These are phyloP conservation scores for Eueremaeus valkanovi DNA, from an alignment of 2,888 invertebrate genomes.

Conservation along the genomic window DNA sequence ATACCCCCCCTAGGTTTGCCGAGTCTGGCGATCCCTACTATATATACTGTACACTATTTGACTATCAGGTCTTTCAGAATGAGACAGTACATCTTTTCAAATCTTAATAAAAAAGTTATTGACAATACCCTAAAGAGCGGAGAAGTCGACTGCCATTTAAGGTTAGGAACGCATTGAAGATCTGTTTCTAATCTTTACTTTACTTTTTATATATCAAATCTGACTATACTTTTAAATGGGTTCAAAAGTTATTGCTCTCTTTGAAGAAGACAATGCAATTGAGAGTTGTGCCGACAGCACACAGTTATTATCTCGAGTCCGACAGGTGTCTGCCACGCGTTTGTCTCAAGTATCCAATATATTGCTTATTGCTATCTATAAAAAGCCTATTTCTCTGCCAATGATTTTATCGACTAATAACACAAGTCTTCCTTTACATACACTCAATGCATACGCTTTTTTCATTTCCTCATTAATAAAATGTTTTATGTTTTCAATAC, in stretches of 20 bases:
- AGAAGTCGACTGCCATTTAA: too few species aligned
- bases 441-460: background rate
- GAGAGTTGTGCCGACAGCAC: background rate
- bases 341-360: conserved; percentile 15
- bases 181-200: too few species aligned
- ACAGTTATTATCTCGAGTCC: background rate
- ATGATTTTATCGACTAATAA: background rate
- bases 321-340: conserved; percentile 31
- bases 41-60: too few species aligned
- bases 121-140: too few species aligned
- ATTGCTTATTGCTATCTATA: background rate
- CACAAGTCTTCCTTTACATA: conserved; percentile 17
- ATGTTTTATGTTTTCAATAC: background rate
- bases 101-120: too few species aligned
- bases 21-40: too few species aligned
- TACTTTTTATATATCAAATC: too few species aligned
- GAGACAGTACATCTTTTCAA: too few species aligned
- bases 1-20: too few species aligned
- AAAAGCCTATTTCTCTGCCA: background rate
- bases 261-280: background rate
- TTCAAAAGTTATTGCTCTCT: conserved; percentile 18
- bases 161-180: too few species aligned
- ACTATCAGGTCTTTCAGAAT: too few species aligned
- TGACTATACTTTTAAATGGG: too few species aligned
- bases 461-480: background rate